These are phyloP conservation scores for Arctocebus calabarensis DNA, from an alignment of 2,797 vertebrate genomes.

Conservation along the genomic window DNA sequence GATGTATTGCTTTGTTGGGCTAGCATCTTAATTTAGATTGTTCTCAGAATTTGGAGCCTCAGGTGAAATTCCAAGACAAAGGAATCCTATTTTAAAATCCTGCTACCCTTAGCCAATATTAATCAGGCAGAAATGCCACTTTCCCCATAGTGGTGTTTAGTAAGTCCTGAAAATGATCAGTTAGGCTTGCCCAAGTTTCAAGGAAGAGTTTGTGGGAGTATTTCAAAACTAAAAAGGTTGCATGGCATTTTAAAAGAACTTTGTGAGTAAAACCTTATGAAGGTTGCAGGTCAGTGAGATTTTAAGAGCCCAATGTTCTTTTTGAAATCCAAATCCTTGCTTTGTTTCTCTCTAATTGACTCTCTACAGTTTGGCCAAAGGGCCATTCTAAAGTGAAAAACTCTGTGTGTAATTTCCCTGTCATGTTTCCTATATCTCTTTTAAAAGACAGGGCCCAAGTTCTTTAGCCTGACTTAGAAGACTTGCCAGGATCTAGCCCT, in stretches of 20 bases:
- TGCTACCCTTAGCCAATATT: neutral
- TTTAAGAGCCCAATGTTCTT: neutral
- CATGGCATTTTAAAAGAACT: neutral
- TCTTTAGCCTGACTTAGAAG: neutral
- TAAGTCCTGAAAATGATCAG: neutral
- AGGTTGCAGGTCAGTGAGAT: neutral
- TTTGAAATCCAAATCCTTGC: neutral
- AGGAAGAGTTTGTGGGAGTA: slow-evolving; percentile 17
- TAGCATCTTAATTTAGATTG: neutral
- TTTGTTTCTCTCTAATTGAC: neutral
- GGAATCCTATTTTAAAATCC: neutral
- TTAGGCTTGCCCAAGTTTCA: neutral
- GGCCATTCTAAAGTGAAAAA: slow-evolving; percentile 3
- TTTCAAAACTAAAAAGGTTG: neutral
- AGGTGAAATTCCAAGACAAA: neutral
- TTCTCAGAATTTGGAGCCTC: neutral
- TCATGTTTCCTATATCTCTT: neutral
- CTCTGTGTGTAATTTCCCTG: neutral
- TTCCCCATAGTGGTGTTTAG: neutral
- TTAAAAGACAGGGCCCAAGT: neutral
- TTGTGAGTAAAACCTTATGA: neutral
- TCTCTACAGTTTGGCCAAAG: neutral
- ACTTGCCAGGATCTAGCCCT: neutral
- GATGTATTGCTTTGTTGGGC: neutral
- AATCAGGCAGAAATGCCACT: slow-evolving; percentile 8